Conservation (phyloP, 2,113 vertebrate species). For the Heloderma charlesbogerti region DNA sequence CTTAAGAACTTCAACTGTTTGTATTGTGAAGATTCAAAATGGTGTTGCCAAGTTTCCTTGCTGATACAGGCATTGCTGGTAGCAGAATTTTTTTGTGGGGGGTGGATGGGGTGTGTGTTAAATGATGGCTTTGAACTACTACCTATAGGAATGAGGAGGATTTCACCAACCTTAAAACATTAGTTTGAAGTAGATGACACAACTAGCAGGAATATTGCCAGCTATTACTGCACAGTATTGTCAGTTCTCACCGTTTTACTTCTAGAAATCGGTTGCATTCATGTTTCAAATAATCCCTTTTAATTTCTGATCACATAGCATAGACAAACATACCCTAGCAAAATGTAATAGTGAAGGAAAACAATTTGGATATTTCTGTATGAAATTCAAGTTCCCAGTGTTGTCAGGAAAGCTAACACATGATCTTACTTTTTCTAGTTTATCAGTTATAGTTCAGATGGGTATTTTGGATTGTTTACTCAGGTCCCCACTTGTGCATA, state of each 20-base stretch:
- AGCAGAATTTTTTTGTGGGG: background rate
- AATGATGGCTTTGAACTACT: constrained; percentile 55
- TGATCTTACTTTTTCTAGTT: background rate
- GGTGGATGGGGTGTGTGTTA: constrained; percentile 27
- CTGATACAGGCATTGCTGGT: constrained; percentile 6
- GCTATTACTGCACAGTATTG: constrained; percentile 40
- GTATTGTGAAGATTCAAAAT: constrained; percentile 28
- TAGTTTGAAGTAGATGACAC: constrained; percentile 41
- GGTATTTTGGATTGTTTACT: background rate
- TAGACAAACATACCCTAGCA: background rate
- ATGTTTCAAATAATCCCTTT: constrained; percentile 29
- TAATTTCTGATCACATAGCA: constrained; percentile 7
- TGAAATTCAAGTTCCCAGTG: background rate
- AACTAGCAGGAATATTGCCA: constrained; percentile 56
- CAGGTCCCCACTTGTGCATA: background rate
- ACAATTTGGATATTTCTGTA: background rate
- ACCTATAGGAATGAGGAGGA: constrained; percentile 36
- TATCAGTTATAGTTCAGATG: background rate
- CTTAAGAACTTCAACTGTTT: constrained; percentile 24
- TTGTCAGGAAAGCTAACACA: background rate
- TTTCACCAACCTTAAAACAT: constrained; percentile 40
- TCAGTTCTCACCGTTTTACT: background rate
- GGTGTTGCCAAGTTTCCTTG: constrained; percentile 36
- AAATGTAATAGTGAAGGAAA: constrained; percentile 17
- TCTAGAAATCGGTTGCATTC: constrained; percentile 47